phyloP scores from a whole-genome alignment of 2,888 invertebrate species.

The Meliscaeva auricollis region DNA sequence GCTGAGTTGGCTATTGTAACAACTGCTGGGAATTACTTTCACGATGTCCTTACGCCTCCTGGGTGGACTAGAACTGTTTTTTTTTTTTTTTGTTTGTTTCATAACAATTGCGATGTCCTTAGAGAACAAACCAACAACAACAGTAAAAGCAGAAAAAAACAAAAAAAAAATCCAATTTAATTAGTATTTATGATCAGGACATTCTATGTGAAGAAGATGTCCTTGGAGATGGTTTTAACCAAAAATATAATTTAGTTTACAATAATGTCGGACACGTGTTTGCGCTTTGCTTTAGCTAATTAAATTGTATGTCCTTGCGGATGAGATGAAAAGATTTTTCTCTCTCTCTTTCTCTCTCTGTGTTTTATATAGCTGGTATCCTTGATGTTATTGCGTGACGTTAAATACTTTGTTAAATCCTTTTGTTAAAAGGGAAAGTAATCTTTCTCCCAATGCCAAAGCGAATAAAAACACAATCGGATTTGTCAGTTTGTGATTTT shows the following conservation, averaged over 20 bases:
- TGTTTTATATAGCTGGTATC: conserved; percentile 28
- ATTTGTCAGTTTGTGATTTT: conserved; percentile 44
- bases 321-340: conserved; percentile 7
- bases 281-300: conserved; percentile 26
- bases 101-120: conserved; percentile 21
- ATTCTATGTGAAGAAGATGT: conserved; percentile 25
- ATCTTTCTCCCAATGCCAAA: too few species aligned
- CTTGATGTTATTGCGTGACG: conserved; percentile 58
- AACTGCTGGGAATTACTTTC: conserved; percentile 42
- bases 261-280: conserved; percentile 68
- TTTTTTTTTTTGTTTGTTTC: neutral
- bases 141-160: neutral
- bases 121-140: neutral
- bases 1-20: conserved; percentile 20
- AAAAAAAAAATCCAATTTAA: conserved; percentile 47
- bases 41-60: conserved; percentile 34
- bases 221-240: conserved; percentile 53
- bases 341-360: neutral
- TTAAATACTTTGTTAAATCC: conserved; percentile 1
- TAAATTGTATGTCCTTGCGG: conserved; percentile 24
- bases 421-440: conserved; percentile 21
- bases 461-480: conserved; percentile 15
- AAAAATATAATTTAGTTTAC: conserved; percentile 61
- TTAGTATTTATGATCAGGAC: conserved; percentile 62
- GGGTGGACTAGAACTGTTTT: conserved; percentile 4